phyloP scores from a whole-genome alignment of 2,113 vertebrate species.

The Nyctibius bracteatus region DNA sequence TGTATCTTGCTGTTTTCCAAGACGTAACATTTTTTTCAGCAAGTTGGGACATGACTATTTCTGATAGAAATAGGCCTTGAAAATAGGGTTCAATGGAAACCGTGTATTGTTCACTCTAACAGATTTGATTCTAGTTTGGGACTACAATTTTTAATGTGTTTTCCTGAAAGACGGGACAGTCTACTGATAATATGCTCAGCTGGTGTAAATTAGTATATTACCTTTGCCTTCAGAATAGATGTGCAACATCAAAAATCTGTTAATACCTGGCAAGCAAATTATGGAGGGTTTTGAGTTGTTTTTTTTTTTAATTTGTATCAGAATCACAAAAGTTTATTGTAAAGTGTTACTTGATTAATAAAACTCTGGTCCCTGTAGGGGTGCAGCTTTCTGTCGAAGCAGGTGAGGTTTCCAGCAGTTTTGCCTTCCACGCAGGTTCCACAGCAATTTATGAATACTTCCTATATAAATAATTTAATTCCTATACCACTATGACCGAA shows the following conservation, averaged over 20 bases:
- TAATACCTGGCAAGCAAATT: not conserved
- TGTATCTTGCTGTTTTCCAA: not conserved
- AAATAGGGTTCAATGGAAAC: not conserved
- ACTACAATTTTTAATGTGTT: not conserved
- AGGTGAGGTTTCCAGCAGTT: not conserved
- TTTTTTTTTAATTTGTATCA: not conserved
- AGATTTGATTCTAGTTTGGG: not conserved
- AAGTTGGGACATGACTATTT: not conserved
- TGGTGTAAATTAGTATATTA: not conserved
- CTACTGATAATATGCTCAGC: not conserved
- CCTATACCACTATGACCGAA: accelerated
- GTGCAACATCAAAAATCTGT: not conserved
- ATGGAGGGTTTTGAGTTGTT: not conserved
- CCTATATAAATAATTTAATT: not conserved
- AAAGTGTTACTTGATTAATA: not conserved
- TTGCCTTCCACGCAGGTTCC: not conserved
- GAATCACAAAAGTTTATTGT: not conserved
- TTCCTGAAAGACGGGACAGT: not conserved
- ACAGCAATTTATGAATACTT: accelerated
- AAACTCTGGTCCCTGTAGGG: not conserved
- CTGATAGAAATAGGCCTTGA: not conserved
- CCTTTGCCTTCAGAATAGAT: not conserved
- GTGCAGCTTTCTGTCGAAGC: not conserved
- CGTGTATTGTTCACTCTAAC: not conserved
- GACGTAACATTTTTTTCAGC: not conserved